These are phyloP conservation scores for Drosophila phalerata DNA, from an alignment of 2,888 invertebrate genomes.

Conservation along the genomic window DNA sequence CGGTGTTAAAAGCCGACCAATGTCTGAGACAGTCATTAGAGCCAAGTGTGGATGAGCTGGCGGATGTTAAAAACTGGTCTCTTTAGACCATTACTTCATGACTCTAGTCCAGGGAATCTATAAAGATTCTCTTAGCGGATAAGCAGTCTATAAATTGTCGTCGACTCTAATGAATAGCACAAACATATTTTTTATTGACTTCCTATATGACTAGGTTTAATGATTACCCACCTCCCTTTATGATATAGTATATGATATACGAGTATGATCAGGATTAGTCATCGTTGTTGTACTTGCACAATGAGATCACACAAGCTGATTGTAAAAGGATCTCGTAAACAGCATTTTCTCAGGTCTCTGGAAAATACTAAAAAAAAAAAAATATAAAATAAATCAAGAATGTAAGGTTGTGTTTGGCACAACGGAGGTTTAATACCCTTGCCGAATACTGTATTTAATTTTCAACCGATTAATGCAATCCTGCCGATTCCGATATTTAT, in stretches of 20 bases:
- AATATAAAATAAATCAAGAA: background rate
- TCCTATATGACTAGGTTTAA: slow-evolving; percentile 28
- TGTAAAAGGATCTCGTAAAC: slow-evolving; percentile 52
- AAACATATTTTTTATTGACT: slow-evolving; percentile 31
- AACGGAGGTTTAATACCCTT: background rate
- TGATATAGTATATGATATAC: background rate
- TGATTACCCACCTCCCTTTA: background rate
- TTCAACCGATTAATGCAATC: too few species aligned
- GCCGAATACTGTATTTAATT: too few species aligned
- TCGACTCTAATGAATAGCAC: slow-evolving; percentile 37
- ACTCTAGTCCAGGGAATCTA: slow-evolving; percentile 33
- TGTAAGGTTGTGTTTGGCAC: background rate
- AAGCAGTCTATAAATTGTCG: slow-evolving; percentile 49
- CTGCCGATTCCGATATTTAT: too few species aligned
- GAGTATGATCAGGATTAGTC: slow-evolving; percentile 43
- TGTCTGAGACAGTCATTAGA: slow-evolving; percentile 31
- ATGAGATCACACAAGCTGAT: slow-evolving; percentile 62
- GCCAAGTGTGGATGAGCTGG: slow-evolving; percentile 48
- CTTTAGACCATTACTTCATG: background rate
- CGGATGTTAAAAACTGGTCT: slow-evolving; percentile 57
- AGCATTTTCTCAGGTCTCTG: slow-evolving; percentile 16
- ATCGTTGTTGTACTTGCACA: slow-evolving; percentile 28
- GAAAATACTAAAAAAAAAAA: background rate
- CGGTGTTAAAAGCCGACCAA: slow-evolving; percentile 28
- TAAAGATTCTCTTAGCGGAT: slow-evolving; percentile 58